Evolutionary conservation across 2,113 vertebrate genomes (phyloP).

Genomic region (Balaenoptera acutorostrata): DNA sequence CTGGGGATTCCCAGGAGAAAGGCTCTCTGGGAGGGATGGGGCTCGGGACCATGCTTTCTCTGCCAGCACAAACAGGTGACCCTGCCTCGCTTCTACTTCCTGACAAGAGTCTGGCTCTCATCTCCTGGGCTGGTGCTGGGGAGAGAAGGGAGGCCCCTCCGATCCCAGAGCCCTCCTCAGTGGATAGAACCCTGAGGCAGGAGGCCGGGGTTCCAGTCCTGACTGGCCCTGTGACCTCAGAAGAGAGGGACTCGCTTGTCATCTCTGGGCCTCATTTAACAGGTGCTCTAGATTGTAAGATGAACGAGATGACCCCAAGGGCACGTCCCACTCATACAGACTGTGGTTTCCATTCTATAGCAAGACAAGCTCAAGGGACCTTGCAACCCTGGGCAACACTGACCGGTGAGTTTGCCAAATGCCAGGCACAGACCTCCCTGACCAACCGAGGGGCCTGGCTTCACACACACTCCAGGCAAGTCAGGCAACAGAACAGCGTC

Average conservation of each 20-base stretch:
- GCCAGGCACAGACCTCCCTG: background rate
- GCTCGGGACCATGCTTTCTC: background rate
- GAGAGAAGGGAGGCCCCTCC: background rate
- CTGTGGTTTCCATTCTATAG: background rate
- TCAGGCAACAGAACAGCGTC: background rate
- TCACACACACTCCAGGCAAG: background rate
- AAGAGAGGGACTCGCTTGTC: background rate
- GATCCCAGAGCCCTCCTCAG: background rate
- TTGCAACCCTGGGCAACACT: background rate
- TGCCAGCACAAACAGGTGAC: background rate
- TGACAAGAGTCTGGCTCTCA: background rate
- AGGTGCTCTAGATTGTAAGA: background rate
- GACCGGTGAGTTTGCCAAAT: background rate
- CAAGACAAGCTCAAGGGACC: background rate
- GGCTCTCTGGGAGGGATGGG: conserved; percentile 82
- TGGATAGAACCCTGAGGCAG: background rate
- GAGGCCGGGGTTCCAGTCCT: background rate
- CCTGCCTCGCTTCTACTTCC: background rate
- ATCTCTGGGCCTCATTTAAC: background rate
- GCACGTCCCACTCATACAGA: accelerated
- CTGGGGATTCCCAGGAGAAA: conserved; percentile 89
- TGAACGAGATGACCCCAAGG: background rate
- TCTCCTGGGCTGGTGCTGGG: background rate
- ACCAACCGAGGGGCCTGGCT: background rate
- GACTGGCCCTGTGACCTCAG: background rate